Evolutionary conservation across 2,888 invertebrate genomes (phyloP), one percentile per base, ranked within the genome.

Genomic region (Dasysyrphus tricinctus): DNA sequence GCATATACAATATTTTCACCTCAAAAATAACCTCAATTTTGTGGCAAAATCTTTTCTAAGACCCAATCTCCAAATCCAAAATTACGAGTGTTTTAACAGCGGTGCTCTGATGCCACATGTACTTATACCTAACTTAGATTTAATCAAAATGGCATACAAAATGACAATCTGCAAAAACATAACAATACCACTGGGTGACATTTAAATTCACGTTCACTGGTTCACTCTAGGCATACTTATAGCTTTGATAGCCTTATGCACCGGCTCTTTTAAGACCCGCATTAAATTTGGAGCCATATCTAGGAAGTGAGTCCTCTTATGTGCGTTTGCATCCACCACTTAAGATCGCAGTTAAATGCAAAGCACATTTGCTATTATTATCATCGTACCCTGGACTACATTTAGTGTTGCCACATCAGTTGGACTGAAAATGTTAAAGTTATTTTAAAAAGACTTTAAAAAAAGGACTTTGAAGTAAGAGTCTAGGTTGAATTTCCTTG

Each of bases 241-340:
- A 4, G 16, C 32, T 32, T 47, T 16, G 5, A 9, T 14, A 47
- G 47, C 16, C 12, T 63, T 16, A 34, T 67, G 24, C 67, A 76
- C 32, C 56, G 57, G 24, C 81, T 57, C 49, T 47, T 39, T 63
- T 63, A 57, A 47, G 69, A 72, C 80, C 80, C 63, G 77, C 57
- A 81, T 81, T 76, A 19, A 70, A 34, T 67, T 72, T 61, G 59
- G 19, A 76, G 42, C 61, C 74, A 61, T 67, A 54, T 78, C 78
- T 86, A 86, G 82, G 78, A 79, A 79, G 70, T 59, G 67, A 69
- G 34, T 63, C 42, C 80, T 72, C 80, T 72, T 69, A 69, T 24
- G 80, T 61, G 69, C 78, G 49, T 81, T 65, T 79, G 82, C 74
- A 77, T 85, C 77, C 77, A 81, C 77, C 77, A 81, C 78, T 78